A percentile compares a stretch with the other conserved stretches of the same genome.
phyloP scores from a whole-genome alignment of 2,113 vertebrate genomes.

The Amia ocellicauda region DNA sequence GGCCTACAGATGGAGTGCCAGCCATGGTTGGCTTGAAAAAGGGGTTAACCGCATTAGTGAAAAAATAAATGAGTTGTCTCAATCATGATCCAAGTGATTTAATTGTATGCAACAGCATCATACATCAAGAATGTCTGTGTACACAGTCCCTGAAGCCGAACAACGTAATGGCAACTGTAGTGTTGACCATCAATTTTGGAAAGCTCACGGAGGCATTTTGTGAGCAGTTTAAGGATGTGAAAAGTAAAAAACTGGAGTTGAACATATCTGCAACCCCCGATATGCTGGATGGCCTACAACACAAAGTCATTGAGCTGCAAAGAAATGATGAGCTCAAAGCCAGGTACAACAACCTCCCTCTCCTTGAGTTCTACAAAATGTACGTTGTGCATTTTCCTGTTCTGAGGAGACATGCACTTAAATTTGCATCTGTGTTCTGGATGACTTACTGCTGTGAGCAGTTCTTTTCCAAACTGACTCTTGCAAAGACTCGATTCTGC shows the following conservation, averaged over 20 bases:
- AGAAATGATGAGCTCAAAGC: too few species aligned
- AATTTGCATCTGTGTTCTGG: slow-evolving; percentile 48
- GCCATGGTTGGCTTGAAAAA: too few species aligned
- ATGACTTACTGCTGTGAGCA: too few species aligned
- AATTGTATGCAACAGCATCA: too few species aligned
- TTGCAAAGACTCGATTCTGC: slow-evolving; percentile 27
- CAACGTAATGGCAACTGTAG: too few species aligned
- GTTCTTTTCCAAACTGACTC: slow-evolving; percentile 41
- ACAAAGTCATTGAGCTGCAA: slow-evolving; percentile 44
- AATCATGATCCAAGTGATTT: too few species aligned
- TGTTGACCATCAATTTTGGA: too few species aligned
- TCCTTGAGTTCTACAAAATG: slow-evolving; percentile 38
- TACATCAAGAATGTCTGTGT: too few species aligned
- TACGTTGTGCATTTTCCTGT: slow-evolving; percentile 40
- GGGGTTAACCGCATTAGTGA: too few species aligned
- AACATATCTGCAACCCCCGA: slow-evolving; percentile 42
- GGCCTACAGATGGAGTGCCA: too few species aligned
- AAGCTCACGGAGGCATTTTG: slow-evolving; percentile 37
- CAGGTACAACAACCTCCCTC: slow-evolving; percentile 41
- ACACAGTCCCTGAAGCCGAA: too few species aligned
- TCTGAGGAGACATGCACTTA: slow-evolving; percentile 46
- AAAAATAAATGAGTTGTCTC: too few species aligned
- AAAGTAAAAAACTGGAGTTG: slow-evolving; percentile 41
- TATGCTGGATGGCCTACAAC: slow-evolving; percentile 43
- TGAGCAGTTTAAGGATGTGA: slow-evolving; percentile 35